A percentile compares a stretch with the other conserved stretches of the same genome.
These are phyloP conservation scores for Cataglyphis rosenhaueri DNA, from an alignment of 2,888 invertebrate species.

Conservation along the genomic window DNA sequence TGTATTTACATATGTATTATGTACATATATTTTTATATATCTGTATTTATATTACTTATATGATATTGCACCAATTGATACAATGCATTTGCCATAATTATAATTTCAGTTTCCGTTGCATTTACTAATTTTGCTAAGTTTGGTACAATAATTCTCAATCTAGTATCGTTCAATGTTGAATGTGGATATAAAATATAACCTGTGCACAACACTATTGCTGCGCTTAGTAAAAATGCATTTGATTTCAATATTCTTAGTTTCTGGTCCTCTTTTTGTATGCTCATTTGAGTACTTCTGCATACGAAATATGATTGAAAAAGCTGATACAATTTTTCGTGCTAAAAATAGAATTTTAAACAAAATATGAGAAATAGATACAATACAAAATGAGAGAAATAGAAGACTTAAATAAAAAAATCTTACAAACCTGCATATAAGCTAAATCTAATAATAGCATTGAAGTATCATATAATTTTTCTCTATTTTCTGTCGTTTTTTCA, in stretches of 20 bases:
- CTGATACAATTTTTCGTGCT: conserved; percentile 63
- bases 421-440: conserved; percentile 75
- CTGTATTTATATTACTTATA: background rate
- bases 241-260: conserved; percentile 69
- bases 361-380: background rate
- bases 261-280: background rate
- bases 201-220: conserved; percentile 73
- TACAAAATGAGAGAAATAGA: background rate
- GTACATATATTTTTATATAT: background rate
- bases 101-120: conserved; percentile 67
- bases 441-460: conserved; percentile 60
- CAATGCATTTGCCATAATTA: conserved; percentile 72
- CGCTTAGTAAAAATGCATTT: conserved; percentile 73
- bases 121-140: conserved; percentile 69
- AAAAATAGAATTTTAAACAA: conserved; percentile 21
- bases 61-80: conserved; percentile 66
- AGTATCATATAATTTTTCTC: conserved; percentile 42
- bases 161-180: conserved; percentile 32
- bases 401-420: background rate
- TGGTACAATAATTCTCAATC: conserved; percentile 45
- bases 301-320: conserved; percentile 47
- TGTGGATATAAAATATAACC: conserved; percentile 58
- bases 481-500: conserved; percentile 43
- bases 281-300: conserved; percentile 40
- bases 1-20: background rate